Evolutionary conservation across 1,140 invertebrate species (phyloP).

Genomic region (Philotrypesis tridentata): DNA sequence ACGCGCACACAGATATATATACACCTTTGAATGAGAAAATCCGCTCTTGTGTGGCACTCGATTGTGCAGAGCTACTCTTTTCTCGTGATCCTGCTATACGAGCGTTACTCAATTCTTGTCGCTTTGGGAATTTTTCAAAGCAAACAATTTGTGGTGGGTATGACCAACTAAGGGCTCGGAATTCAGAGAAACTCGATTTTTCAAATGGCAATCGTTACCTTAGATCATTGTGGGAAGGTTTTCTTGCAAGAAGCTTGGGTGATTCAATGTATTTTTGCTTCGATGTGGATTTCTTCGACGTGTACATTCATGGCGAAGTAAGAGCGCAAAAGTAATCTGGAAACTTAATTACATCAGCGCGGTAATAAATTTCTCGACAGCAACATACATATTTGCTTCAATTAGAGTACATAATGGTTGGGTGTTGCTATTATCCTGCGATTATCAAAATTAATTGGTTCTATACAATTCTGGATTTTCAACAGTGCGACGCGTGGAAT

Average conservation of each 20-base stretch:
- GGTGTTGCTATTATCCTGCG: background rate
- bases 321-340: background rate
- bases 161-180: background rate
- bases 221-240: background rate
- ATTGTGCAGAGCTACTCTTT: background rate
- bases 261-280: background rate
- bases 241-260: background rate
- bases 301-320: too few relatives aligned
- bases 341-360: background rate
- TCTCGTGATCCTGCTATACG: conserved; percentile 9
- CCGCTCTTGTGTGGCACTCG: background rate
- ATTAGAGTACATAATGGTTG: background rate
- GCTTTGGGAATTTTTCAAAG: background rate
- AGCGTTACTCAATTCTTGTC: conserved; percentile 5
- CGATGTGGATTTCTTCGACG: too few relatives aligned
- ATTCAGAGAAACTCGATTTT: conserved; percentile 1
- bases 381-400: too few relatives aligned
- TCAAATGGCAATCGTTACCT: conserved; percentile 19
- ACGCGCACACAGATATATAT: background rate
- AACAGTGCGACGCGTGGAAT: background rate
- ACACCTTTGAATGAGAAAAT: background rate
- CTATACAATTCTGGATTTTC: background rate
- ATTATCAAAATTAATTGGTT: background rate
- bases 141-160: background rate
- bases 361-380: background rate